phyloP scores from a whole-genome alignment of 1,140 invertebrate species.

The Pseudobourletiella spinata region DNA sequence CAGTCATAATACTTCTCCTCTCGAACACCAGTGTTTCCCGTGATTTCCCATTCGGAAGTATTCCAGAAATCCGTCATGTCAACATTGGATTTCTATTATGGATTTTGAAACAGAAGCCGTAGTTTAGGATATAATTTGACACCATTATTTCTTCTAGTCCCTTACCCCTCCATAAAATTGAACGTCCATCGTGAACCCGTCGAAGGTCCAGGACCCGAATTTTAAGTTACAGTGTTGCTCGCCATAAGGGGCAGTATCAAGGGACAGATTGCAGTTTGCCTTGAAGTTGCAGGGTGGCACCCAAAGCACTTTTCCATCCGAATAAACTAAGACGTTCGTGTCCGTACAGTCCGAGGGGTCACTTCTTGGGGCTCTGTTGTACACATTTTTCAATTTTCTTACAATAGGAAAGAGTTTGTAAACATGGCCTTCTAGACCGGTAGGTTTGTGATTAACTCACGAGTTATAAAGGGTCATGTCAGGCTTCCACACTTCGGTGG shows the following conservation, averaged over 20 bases:
- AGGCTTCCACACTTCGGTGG: constrained; percentile 1
- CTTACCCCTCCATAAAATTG: constrained; percentile 14
- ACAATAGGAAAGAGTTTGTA: not conserved
- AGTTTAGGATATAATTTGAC: too few relatives aligned
- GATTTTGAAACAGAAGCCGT: not conserved
- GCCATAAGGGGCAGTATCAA: constrained; percentile 6
- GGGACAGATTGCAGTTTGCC: constrained; percentile 11
- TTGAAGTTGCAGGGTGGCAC: constrained; percentile 26
- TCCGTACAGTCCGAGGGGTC: constrained; percentile 4
- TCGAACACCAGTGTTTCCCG: not conserved
- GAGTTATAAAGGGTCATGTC: constrained; percentile 14
- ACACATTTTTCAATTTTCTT: not conserved
- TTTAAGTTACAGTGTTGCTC: constrained; percentile 20
- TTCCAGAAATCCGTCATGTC: constrained; percentile 1
- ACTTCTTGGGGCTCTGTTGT: not conserved
- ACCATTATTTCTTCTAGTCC: not conserved
- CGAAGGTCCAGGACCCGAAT: constrained; percentile 24
- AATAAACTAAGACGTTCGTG: constrained; percentile 19
- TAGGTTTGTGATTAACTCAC: constrained; percentile 1
- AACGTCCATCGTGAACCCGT: constrained; percentile 9
- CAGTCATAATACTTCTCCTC: constrained; percentile 22
- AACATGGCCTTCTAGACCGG: not conserved
- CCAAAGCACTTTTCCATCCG: constrained; percentile 25
- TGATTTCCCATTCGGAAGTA: constrained; percentile 15
- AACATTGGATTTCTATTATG: not conserved